phyloP scores from a whole-genome alignment of 2,797 vertebrate species.

The Anisognathus igniventris region DNA sequence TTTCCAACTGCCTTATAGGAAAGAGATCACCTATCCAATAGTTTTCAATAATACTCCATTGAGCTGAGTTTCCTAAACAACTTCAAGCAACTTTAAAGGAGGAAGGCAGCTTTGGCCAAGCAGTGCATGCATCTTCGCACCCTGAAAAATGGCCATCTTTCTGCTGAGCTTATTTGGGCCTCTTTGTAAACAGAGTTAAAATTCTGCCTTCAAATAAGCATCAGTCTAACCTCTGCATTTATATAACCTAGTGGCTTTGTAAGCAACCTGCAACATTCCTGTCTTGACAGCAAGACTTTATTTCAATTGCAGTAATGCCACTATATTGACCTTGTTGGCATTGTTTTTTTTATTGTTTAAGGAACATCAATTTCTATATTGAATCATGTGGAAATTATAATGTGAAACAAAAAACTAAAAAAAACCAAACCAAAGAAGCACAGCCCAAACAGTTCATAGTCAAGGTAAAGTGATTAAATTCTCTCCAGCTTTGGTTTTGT shows the following conservation, averaged over 20 bases:
- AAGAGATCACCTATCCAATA: not conserved
- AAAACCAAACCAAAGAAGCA: rapidly evolving
- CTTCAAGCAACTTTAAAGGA: not conserved
- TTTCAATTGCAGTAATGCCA: not conserved
- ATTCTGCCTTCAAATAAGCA: not conserved
- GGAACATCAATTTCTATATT: not conserved
- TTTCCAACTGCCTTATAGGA: not conserved
- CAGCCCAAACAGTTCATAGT: not conserved
- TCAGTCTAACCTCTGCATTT: not conserved
- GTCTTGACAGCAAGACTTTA: not conserved
- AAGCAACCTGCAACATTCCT: not conserved
- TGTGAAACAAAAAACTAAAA: not conserved
- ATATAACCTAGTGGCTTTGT: not conserved
- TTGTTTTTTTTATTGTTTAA: not conserved
- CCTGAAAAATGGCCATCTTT: not conserved
- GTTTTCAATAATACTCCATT: not conserved
- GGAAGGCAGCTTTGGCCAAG: not conserved
- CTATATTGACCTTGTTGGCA: not conserved
- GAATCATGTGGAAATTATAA: not conserved
- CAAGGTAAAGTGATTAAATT: not conserved
- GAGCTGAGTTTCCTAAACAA: not conserved
- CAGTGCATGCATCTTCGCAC: not conserved
- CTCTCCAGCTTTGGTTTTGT: not conserved
- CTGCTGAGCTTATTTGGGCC: not conserved
- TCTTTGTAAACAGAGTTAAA: not conserved